phyloP scores from a whole-genome alignment of 2,888 invertebrate species.

The Pardosa pseudoannulata region DNA sequence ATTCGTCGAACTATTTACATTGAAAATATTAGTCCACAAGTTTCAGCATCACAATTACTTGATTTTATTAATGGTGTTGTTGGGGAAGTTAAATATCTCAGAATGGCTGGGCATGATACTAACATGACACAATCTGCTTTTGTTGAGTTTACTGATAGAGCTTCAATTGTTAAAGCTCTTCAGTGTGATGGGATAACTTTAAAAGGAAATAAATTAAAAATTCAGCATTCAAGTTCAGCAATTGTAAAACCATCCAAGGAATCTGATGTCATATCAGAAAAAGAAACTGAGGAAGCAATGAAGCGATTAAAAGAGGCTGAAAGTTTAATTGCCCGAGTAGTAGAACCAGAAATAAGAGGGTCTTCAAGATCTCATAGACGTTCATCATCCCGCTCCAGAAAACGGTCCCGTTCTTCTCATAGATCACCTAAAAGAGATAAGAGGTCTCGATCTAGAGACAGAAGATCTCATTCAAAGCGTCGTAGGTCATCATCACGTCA shows the following conservation, averaged over 20 bases:
- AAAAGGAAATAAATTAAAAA: conserved; percentile 52
- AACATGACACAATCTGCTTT: conserved; percentile 53
- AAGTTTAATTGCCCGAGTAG: conserved; percentile 60
- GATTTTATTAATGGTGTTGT: conserved; percentile 66
- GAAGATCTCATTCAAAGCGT: conserved; percentile 23
- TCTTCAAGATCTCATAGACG: conserved; percentile 25
- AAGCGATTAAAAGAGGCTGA: conserved; percentile 62
- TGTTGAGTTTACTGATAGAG: conserved; percentile 65
- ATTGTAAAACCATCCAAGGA: conserved; percentile 62
- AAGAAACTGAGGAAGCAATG: conserved; percentile 67
- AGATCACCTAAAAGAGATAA: conserved; percentile 42
- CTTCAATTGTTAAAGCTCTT: conserved; percentile 59
- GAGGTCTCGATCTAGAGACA: conserved; percentile 47
- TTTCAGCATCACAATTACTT: conserved; percentile 51
- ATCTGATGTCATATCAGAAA: conserved; percentile 57
- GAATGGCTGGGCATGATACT: conserved; percentile 63
- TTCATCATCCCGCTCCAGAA: conserved; percentile 33
- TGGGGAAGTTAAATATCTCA: conserved; percentile 59
- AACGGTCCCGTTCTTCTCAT: conserved; percentile 30
- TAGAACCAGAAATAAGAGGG: conserved; percentile 63
- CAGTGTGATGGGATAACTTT: conserved; percentile 68
- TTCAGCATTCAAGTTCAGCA: conserved; percentile 58
- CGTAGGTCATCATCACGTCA: conserved; percentile 45
- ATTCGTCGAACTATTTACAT: conserved; percentile 63
- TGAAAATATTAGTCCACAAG: conserved; percentile 62